These are phyloP conservation scores for Cerastoderma edule DNA, from an alignment of 2,888 invertebrate species.

Conservation along the genomic window DNA sequence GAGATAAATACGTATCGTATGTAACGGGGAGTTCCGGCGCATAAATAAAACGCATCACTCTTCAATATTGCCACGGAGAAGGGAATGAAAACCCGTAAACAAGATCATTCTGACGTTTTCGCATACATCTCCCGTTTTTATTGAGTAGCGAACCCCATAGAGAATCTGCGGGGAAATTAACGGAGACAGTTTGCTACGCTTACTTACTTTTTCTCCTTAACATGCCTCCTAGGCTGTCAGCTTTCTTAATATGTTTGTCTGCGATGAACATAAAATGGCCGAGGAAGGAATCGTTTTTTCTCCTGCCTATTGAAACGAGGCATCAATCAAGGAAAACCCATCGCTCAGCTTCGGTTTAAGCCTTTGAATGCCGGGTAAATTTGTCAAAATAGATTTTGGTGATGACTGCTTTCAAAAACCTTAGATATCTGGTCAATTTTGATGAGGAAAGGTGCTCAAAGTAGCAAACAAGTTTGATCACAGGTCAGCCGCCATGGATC, in stretches of 20 bases:
- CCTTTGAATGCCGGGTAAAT: too few relatives aligned
- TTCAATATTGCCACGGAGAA: constrained; percentile 55
- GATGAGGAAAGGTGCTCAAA: too few relatives aligned
- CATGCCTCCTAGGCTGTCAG: constrained; percentile 47
- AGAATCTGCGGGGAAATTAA: constrained; percentile 63
- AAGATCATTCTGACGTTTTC: constrained; percentile 59
- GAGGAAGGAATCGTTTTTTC: constrained; percentile 44
- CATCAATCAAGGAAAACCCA: constrained; percentile 43
- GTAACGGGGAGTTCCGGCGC: constrained; percentile 43
- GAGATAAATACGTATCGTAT: constrained; percentile 54
- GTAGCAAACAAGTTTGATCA: too few relatives aligned
- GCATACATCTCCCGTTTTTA: constrained; percentile 62
- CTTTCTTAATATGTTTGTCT: constrained; percentile 58
- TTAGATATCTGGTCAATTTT: too few relatives aligned
- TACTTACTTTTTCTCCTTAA: constrained; percentile 58
- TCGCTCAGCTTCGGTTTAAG: constrained; percentile 37
- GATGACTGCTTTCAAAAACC: too few relatives aligned
- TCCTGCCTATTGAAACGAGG: constrained; percentile 20
- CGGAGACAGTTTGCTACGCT: constrained; percentile 53
- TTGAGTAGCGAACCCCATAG: constrained; percentile 60
- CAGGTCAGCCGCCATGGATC: too few relatives aligned
- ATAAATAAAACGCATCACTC: constrained; percentile 53
- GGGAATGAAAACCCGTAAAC: constrained; percentile 53
- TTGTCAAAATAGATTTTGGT: too few relatives aligned
- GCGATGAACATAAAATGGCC: constrained; percentile 42